Percentiles rank a stretch among this genome's conserved stretches.
phyloP scores from a whole-genome alignment of 2,113 vertebrate genomes.

The Cololabis saira region DNA sequence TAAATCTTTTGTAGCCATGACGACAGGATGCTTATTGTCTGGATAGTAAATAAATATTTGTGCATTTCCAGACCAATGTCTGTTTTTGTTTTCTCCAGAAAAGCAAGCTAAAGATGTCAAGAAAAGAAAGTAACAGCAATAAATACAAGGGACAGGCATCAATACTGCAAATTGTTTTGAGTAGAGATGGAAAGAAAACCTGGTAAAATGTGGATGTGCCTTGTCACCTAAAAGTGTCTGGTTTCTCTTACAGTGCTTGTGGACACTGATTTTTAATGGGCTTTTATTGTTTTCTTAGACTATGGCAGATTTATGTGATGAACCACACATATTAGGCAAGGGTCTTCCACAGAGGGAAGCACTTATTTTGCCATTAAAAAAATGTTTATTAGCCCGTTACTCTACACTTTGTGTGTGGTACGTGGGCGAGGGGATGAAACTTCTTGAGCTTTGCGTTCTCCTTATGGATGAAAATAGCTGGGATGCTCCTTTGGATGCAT shows the following conservation, averaged over 20 bases:
- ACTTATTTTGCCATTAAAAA: slow-evolving; percentile 49
- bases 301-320: slow-evolving; percentile 66
- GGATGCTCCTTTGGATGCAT: too few relatives aligned
- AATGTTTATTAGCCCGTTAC: slow-evolving; percentile 70
- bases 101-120: slow-evolving; percentile 12
- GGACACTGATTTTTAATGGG: slow-evolving; percentile 71
- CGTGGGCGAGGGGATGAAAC: too few relatives aligned
- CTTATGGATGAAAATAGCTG: too few relatives aligned
- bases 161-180: slow-evolving; percentile 44
- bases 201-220: slow-evolving; percentile 36
- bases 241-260: slow-evolving; percentile 51
- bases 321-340: slow-evolving; percentile 13
- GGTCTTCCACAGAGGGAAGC: slow-evolving; percentile 4
- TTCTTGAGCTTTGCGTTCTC: too few relatives aligned
- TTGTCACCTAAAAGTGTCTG: slow-evolving; percentile 41
- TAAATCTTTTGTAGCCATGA: too few relatives aligned
- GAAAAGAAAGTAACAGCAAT: slow-evolving; percentile 14
- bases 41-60: slow-evolving; percentile 32
- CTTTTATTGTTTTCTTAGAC: slow-evolving; percentile 77
- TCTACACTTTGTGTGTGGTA: slow-evolving; percentile 25
- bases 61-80: slow-evolving; percentile 23
- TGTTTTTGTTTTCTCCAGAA: slow-evolving; percentile 6
- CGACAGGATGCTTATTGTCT: background rate
- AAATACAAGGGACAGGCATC: slow-evolving; percentile 27
- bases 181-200: slow-evolving; percentile 15